Conservation (phyloP, 30 jellyfish, hydroid and myxozoan species). For the Haliclystus octoradiatus region DNA sequence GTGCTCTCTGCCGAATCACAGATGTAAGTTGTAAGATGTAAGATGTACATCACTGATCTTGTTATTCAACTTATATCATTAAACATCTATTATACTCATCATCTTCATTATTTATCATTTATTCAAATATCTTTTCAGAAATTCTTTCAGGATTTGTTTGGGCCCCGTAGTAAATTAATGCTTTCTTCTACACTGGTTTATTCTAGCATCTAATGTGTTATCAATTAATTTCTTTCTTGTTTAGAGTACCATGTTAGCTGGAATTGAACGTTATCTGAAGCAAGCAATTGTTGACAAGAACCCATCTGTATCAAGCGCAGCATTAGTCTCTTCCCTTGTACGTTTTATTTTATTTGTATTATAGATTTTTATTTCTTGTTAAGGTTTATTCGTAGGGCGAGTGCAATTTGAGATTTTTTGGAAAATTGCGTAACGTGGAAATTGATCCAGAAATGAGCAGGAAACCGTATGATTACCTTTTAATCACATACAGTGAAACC, state of each 20-base stretch:
- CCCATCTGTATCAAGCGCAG: constrained; percentile 84
- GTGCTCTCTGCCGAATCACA: constrained; percentile 89
- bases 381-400: background rate
- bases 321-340: constrained; percentile 92
- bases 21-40: constrained; percentile 31
- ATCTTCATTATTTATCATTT: no score
- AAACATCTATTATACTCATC: background rate
- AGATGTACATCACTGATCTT: background rate
- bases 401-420: background rate
- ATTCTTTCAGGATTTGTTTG: no score
- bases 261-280: constrained; percentile 88
- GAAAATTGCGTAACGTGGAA: no score
- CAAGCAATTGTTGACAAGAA: constrained; percentile 99
- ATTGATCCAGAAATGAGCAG: no score
- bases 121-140: no score
- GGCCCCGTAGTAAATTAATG: no score
- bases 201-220: no score
- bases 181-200: no score
- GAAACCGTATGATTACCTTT: no score
- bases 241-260: constrained; percentile 87
- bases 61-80: background rate
- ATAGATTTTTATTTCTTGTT: background rate
- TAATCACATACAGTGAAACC: no score
- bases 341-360: background rate
- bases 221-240: background rate